Base-by-base conservation (phyloP, 2,888 invertebrate genomes). In the Protophormia terraenovae region DNA sequence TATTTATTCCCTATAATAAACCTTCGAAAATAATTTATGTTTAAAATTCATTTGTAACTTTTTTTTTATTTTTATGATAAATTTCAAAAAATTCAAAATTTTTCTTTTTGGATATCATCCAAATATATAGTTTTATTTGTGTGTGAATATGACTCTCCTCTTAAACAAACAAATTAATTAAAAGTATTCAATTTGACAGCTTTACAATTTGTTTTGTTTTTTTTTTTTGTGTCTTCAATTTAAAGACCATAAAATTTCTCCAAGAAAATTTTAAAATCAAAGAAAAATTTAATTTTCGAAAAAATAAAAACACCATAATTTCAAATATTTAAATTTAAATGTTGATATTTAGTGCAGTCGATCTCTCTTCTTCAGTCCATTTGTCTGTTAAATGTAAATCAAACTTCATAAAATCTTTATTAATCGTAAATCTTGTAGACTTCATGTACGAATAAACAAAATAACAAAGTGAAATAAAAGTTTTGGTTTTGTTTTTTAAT, bases 371-470 rank as follows among this genome's bases (percentile, higher is more conserved):
- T 58, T 24, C 64, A 14, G 22, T n/a, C n/a, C n/a, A 1, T 19
- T 14, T 35, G 7, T 47, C 60, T 78, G 32, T 10, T 12, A 35
- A 32, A 83, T 83, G 76, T 77, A 83, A 83, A 83, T 83, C 77
- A 75, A 85, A 78, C 69, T 82, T 73, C 64, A 78, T 82, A 82
- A 78, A 82, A 75, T 71, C 85, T 85, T 85, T 82, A 85, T 85
- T 85, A 82, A 85, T 82, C 85, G 78, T 85, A 85, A 85, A 85
- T 85, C 78, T 81, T 64, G n/a, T 35, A 75, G 38, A 45, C 35
- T 41, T 55, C 24, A 72, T 22, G 29, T 60, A 27, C 8, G 29
- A 50, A 50, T 45, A 35, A 35, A 55, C 45, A 55, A 32, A 67
- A 45, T 32, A 47, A 35, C 16, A 64, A 72, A 45, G 10, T 69